These are phyloP conservation scores for Pelodiscus sinensis DNA, from an alignment of 2,113 vertebrate species.

Conservation along the genomic window DNA sequence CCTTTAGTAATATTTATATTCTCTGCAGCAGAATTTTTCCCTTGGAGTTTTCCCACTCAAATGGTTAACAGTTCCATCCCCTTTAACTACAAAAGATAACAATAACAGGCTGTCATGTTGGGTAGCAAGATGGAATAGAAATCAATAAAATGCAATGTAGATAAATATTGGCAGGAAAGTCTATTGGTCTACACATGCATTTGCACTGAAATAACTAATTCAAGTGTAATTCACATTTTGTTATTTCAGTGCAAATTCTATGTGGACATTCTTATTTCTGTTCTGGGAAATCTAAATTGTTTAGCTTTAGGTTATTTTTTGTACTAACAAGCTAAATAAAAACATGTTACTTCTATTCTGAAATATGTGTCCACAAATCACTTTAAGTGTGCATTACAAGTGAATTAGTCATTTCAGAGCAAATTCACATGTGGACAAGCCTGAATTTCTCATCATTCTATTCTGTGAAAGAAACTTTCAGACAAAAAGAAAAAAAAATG, in stretches of 20 bases:
- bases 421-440: neutral
- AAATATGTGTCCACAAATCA: constrained; percentile 15
- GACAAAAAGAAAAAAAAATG: neutral
- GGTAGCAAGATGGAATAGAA: neutral
- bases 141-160: neutral
- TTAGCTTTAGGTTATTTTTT: neutral
- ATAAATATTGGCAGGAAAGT: neutral
- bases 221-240: neutral
- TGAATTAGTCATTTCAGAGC: neutral
- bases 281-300: neutral
- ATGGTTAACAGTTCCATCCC: neutral
- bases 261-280: neutral
- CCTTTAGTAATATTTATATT: neutral
- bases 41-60: neutral
- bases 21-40: constrained; percentile 2
- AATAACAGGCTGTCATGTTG: neutral
- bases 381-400: neutral
- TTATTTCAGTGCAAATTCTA: neutral
- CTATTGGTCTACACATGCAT: neutral
- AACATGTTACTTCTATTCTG: neutral
- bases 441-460: neutral
- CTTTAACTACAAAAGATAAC: neutral
- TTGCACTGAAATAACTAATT: neutral
- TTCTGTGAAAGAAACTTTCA: neutral
- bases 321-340: constrained; percentile 16